Evolutionary conservation across 2,797 vertebrate species (phyloP).

Genomic region (Falco concolor): DNA sequence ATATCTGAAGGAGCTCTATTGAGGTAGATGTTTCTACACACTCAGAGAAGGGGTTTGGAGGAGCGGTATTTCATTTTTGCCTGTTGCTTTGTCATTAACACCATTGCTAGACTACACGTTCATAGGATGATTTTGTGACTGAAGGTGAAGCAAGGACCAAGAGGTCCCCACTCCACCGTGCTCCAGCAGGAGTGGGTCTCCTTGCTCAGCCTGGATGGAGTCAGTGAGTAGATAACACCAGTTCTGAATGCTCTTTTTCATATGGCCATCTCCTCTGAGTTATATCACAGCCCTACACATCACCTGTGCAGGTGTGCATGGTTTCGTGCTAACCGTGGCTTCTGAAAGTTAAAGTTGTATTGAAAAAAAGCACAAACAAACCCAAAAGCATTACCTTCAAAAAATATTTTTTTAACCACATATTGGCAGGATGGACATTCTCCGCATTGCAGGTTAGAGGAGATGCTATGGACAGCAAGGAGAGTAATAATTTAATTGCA

Average conservation of each 20-base stretch:
- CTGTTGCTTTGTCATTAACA: not conserved
- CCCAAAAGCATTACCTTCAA: not conserved
- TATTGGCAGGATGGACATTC: not conserved
- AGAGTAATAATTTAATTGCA: not conserved
- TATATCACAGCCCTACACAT: not conserved
- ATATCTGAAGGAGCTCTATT: not conserved
- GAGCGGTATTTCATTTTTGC: not conserved
- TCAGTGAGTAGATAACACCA: not conserved
- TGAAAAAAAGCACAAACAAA: not conserved
- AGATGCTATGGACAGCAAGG: not conserved
- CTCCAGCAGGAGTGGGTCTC: not conserved
- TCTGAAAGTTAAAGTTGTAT: not conserved
- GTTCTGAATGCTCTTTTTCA: not conserved
- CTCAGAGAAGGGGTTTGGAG: not conserved
- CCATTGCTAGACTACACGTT: not conserved
- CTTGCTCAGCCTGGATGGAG: not conserved
- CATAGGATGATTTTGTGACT: rapidly evolving
- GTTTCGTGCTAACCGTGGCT: not conserved
- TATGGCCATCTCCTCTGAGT: not conserved
- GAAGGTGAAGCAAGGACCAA: not conserved
- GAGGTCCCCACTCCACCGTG: not conserved
- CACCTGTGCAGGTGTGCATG: not conserved
- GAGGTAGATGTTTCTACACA: not conserved
- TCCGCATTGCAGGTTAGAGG: not conserved
- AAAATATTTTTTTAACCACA: not conserved